These are phyloP conservation scores for Anastatus disparis DNA, from an alignment of 1,140 invertebrate species.

Conservation along the genomic window DNA sequence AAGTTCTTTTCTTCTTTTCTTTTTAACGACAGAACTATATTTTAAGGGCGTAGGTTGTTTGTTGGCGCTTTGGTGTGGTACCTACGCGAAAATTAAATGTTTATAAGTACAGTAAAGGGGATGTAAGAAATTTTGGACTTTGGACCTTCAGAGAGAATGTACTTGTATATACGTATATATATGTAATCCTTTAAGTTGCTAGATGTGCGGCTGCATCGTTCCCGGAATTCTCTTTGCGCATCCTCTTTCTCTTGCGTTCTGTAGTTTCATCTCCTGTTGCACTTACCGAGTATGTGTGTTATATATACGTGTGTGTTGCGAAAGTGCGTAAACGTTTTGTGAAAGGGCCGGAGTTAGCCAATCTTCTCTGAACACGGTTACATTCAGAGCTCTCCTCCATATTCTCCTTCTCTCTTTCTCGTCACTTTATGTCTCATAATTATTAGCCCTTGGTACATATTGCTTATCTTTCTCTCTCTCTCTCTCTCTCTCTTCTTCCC, in stretches of 20 bases:
- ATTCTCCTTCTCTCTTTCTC: slow-evolving; percentile 46
- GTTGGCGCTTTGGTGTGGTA: too few relatives aligned
- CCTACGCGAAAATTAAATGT: background rate
- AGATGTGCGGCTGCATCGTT: slow-evolving; percentile 13
- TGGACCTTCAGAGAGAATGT: slow-evolving; percentile 46
- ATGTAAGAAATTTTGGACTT: background rate
- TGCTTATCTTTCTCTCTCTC: too few relatives aligned
- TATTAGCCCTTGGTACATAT: slow-evolving; percentile 52
- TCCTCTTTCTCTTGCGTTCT: slow-evolving; percentile 42
- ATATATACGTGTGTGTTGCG: background rate
- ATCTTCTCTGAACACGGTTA: slow-evolving; percentile 41
- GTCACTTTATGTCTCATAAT: slow-evolving; percentile 67
- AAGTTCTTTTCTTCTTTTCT: background rate
- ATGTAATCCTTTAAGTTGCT: background rate
- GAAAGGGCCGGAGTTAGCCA: slow-evolving; percentile 36
- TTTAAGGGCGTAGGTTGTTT: slow-evolving; percentile 13
- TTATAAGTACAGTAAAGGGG: background rate
- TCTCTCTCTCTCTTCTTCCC: too few relatives aligned
- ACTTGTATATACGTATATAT: too few relatives aligned
- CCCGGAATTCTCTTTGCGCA: slow-evolving; percentile 45
- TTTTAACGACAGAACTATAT: slow-evolving; percentile 11
- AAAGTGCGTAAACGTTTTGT: too few relatives aligned
- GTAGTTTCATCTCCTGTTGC: slow-evolving; percentile 25
- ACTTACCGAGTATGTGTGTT: too few relatives aligned
- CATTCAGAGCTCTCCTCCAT: slow-evolving; percentile 43